Conservation (phyloP, 2,113 vertebrate species). For the Syngnathus scovelli region DNA sequence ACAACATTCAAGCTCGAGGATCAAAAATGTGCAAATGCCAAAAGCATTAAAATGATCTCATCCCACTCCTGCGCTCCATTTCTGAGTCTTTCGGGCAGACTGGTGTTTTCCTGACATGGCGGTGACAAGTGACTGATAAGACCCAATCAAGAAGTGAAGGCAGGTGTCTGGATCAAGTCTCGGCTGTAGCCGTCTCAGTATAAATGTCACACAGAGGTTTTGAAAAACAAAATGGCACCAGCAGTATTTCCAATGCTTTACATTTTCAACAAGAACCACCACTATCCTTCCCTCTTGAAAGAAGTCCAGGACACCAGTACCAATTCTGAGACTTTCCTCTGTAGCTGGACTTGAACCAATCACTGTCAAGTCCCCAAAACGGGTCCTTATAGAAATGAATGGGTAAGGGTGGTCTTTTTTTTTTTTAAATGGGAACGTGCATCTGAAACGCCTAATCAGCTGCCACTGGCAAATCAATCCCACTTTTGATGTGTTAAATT, state of each 20-base stretch:
- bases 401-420: background rate
- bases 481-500: background rate
- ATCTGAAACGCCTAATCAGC: background rate
- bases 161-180: background rate
- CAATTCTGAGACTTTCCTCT: background rate
- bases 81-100: background rate
- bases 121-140: constrained; percentile 5
- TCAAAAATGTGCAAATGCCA: background rate
- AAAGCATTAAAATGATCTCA: background rate
- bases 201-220: background rate
- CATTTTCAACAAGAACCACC: background rate
- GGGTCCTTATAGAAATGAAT: background rate
- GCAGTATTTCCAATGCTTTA: background rate
- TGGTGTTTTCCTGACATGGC: background rate
- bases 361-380: background rate
- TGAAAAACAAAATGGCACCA: constrained; percentile 3
- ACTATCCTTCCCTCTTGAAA: background rate
- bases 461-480: background rate
- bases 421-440: background rate
- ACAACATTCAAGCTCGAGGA: background rate
- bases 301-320: background rate
- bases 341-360: background rate
- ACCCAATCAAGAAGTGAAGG: constrained; percentile 1
- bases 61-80: background rate
- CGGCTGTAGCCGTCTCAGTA: background rate